Base-by-base conservation (phyloP, 2,797 vertebrate species). In the Alcedo quadribrachys region DNA sequence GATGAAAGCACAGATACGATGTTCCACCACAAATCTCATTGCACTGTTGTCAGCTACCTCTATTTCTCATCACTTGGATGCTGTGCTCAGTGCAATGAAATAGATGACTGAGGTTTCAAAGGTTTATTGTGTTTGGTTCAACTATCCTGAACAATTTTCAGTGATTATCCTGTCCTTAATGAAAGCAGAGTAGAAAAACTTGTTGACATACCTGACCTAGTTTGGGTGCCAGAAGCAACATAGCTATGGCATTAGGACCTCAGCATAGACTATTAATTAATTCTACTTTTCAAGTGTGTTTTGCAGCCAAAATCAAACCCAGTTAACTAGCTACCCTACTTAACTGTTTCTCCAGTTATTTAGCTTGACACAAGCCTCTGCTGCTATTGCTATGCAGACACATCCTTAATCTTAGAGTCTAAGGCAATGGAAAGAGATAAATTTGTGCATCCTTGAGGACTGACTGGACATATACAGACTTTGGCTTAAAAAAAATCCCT, bases 401-500 rank as follows among this genome's bases (percentile, higher is more conserved):
- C 13, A 70, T 24, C 8, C 66, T 80, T 88, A 42, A 87, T 89
- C 66, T 77, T 58, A 70, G 68, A 90, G 58, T 69, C 81, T 93
- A 96, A 95, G 92, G 94, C 90, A 96, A 90, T 45, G 55, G 79
- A 82, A 90, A 89, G 37, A 93, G 68, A 90, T 35, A 55, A 87
- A 67, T 32, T 58, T 82, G 73, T 75, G 76, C 74, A 89, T 58
- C 50, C 35, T 93, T 90, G 79, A 94, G 69, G 66, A 85, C 50
- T 61, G 66, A 27, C 3, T 70, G 27, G 55, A 74, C 85, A 76
- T 61, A 80, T 81, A 90, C 66, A 94, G 90, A 92, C 82, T 96
- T 93, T 90, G 93, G 92, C 81, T 84, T 78, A 32, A 89, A 80
- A 92, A 68, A 68, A 43, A 73, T 96, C 91, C 86, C 86, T 93